Conservation (phyloP, 2,797 vertebrate species). For the Anabacerthia variegaticeps region DNA sequence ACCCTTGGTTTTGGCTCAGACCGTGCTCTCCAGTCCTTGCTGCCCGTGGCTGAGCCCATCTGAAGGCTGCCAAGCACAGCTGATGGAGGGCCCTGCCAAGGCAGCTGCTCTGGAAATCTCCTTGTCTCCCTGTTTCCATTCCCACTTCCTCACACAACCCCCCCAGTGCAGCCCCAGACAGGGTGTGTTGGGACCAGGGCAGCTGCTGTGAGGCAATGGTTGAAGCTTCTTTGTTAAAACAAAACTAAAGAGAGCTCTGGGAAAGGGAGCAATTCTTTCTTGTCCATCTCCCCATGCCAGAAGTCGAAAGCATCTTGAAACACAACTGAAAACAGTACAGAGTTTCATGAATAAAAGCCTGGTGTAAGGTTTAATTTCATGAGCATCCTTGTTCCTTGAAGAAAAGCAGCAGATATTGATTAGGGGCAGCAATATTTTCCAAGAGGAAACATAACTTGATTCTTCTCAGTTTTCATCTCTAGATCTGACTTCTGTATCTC, state of each 20-base stretch:
- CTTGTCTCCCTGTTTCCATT: background rate
- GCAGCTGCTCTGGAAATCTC: background rate
- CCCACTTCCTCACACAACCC: background rate
- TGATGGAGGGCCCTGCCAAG: background rate
- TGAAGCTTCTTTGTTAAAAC: background rate
- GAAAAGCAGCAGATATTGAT: background rate
- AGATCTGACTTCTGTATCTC: background rate
- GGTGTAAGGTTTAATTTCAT: background rate
- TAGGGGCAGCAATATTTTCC: background rate
- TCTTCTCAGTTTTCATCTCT: background rate
- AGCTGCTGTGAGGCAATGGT: background rate
- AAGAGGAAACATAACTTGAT: background rate
- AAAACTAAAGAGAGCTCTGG: background rate
- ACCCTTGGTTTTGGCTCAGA: background rate
- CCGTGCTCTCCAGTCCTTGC: background rate
- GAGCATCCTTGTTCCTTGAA: background rate
- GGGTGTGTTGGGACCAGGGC: background rate
- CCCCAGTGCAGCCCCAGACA: background rate
- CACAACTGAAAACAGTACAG: background rate
- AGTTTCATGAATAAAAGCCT: background rate
- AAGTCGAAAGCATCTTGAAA: background rate
- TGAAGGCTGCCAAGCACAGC: background rate
- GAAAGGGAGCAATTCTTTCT: background rate
- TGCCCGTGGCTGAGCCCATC: background rate
- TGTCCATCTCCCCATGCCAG: background rate